Base-by-base conservation (phyloP, 2,113 vertebrate genomes). In the Dromiciops gliroides region DNA sequence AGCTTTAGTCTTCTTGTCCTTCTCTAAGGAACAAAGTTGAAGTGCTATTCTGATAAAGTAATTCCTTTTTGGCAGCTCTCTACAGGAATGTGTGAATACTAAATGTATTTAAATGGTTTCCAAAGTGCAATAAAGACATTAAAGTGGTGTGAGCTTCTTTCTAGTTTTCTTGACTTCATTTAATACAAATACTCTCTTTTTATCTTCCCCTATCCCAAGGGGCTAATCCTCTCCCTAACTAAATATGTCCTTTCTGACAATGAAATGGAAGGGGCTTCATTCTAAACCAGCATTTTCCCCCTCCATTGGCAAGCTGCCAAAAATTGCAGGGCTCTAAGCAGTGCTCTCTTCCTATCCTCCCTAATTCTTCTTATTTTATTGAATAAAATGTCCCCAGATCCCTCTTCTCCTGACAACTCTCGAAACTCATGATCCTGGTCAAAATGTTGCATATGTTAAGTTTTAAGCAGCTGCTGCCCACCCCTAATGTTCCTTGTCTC, bases 41-140 rank as follows among this genome's bases (percentile, higher is more conserved):
- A 51, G 14, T 3, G 12, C 89, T 93, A 91, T 28, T 49, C 25
- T 44, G 48, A 48, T 50, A 0, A 16, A 47, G 0, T n/a, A 11
- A 95, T 94, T 90, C 93, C 90, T 95, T 89, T 67, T 56, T 92
- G 96, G 94, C 95, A 93, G 89, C 94, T 93, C 51, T 96, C 94
- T 95, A 23, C 51, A 53, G 89, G 92, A 95, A 92, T 60, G 51
- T 60, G 91, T 89, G 94, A 89, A 48, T 90, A 51, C 26, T 93
- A 93, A 90, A 93, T 94, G 51, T 91, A 89, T 47, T 83, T 9
- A 67, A 92, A 23, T 91, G 89, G 56, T 89, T 92, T 92, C n/a
- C 37, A 47, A 24, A 89, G 92, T 49, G 89, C 89, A 91, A 23
- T 0, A 19, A 89, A 94, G 94, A 51, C 91, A 2, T 91, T 49